phyloP scores from a whole-genome alignment of 2,888 invertebrate species.

The Adineta ricciae region DNA sequence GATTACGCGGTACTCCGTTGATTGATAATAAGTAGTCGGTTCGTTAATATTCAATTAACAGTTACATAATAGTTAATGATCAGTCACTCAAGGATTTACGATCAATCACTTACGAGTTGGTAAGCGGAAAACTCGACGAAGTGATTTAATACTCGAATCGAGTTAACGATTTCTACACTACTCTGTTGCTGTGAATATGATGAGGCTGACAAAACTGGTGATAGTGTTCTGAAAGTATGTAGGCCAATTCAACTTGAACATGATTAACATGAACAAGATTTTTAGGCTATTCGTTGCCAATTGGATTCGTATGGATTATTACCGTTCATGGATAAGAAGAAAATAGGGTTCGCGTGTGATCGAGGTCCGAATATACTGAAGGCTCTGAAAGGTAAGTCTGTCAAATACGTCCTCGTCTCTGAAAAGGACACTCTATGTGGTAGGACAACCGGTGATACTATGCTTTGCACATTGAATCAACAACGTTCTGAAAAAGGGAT shows the following conservation, averaged over 20 bases:
- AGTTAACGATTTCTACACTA: too few relatives aligned
- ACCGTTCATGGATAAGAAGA: neutral
- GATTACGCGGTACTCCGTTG: too few relatives aligned
- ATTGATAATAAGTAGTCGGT: too few relatives aligned
- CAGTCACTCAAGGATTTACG: too few relatives aligned
- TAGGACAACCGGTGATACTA: neutral
- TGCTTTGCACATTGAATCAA: neutral
- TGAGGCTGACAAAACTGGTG: neutral
- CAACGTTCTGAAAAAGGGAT: neutral
- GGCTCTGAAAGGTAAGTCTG: neutral
- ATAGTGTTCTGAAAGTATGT: neutral
- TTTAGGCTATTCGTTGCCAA: neutral
- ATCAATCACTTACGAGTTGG: too few relatives aligned
- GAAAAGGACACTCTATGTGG: neutral
- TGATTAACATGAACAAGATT: neutral
- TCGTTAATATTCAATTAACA: too few relatives aligned
- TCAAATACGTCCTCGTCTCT: neutral
- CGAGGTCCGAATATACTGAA: neutral
- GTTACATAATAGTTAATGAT: too few relatives aligned
- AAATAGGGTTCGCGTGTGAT: neutral
- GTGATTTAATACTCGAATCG: too few relatives aligned
- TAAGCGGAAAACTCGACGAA: too few relatives aligned
- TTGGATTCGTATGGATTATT: neutral
- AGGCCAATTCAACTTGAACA: neutral
- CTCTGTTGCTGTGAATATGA: neutral